These are phyloP conservation scores for Lithophane leautieri DNA, from an alignment of 2,888 invertebrate species.

Conservation along the genomic window DNA sequence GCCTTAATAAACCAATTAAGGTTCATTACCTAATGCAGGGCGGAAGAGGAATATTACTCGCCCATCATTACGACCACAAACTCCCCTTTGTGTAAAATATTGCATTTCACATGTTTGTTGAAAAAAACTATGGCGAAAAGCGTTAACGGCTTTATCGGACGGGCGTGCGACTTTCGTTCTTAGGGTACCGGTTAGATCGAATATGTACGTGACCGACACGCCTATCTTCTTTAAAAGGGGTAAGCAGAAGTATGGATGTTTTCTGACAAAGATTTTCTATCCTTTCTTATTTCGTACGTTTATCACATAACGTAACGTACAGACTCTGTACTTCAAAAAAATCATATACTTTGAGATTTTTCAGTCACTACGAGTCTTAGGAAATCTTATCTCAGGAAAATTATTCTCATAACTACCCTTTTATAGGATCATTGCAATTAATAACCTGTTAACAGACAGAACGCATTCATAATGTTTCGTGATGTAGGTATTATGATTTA, in stretches of 20 bases:
- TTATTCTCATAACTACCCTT: neutral
- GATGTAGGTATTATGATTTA: conserved; percentile 34
- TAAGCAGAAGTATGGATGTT: neutral
- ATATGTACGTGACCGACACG: neutral
- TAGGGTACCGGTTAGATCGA: conserved; percentile 52
- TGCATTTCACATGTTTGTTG: conserved; percentile 81
- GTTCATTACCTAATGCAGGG: conserved; percentile 87
- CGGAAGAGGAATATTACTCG: conserved; percentile 87
- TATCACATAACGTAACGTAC: neutral
- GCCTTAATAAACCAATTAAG: conserved; percentile 88
- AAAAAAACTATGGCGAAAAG: conserved; percentile 73
- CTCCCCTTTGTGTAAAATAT: conserved; percentile 84
- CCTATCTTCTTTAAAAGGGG: neutral
- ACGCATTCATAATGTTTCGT: conserved; percentile 30
- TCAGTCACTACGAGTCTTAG: neutral
- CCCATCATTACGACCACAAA: conserved; percentile 87
- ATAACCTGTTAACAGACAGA: conserved; percentile 28
- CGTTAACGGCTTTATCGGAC: conserved; percentile 81
- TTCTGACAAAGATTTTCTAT: too few relatives aligned
- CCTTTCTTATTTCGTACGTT: too few relatives aligned
- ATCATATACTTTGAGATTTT: neutral
- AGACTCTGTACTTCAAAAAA: neutral
- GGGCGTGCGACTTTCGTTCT: conserved; percentile 66
- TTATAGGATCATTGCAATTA: conserved; percentile 22
- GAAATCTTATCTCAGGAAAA: neutral